Conservation (phyloP, 2,888 invertebrate genomes). For the Merodon equestris region DNA sequence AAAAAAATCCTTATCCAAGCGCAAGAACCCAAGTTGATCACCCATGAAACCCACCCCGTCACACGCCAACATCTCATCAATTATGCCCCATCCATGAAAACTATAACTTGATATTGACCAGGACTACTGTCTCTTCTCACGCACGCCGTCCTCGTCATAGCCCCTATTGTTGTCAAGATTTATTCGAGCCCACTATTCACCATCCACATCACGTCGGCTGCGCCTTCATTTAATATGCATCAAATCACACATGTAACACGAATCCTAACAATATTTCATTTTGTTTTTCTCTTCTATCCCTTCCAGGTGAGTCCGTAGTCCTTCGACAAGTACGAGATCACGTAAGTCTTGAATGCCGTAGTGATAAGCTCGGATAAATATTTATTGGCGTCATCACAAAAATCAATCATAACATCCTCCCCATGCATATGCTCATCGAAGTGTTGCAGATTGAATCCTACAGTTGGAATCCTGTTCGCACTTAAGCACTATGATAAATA, state of each 20-base stretch:
- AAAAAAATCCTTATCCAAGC: too few relatives aligned
- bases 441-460: slow-evolving; percentile 3
- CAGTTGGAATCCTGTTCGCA: slow-evolving; percentile 22
- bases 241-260: background rate
- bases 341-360: slow-evolving; percentile 3
- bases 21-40: too few relatives aligned
- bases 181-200: background rate
- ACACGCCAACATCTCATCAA: too few relatives aligned
- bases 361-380: slow-evolving; percentile 8
- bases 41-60: too few relatives aligned
- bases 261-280: background rate
- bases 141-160: too few relatives aligned
- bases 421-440: background rate
- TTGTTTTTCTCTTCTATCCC: background rate
- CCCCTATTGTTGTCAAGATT: too few relatives aligned
- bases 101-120: too few relatives aligned
- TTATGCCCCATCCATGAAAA: too few relatives aligned
- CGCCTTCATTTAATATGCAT: background rate
- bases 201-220: slow-evolving; percentile 6
- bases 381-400: slow-evolving; percentile 8
- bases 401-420: slow-evolving; percentile 18
- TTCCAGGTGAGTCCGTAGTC: slow-evolving; percentile 23
- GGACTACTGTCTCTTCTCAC: too few relatives aligned
- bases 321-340: background rate
- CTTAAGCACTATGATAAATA: slow-evolving; percentile 48